Conservation (phyloP, 35 echinoderm and acorn worm genomes). For the Lytechinus variegatus region DNA sequence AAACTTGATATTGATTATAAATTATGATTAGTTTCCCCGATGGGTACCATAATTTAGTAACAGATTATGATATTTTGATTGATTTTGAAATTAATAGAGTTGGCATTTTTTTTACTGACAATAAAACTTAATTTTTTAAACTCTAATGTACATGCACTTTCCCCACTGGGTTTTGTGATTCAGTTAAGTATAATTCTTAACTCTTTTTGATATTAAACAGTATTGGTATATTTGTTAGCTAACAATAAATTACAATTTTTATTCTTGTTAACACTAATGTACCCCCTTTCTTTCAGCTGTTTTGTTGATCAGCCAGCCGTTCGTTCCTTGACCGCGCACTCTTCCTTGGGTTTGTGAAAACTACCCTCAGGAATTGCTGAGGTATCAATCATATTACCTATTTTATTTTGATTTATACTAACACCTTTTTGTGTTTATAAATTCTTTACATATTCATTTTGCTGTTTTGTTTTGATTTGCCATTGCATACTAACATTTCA, state of each 20-base stretch:
- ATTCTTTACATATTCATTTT: background rate
- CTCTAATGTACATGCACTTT: too few species aligned
- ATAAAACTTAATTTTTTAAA: too few species aligned
- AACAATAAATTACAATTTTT: background rate
- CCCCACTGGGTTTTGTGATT: too few species aligned
- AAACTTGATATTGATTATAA: too few species aligned
- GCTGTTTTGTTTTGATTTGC: background rate
- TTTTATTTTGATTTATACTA: conserved; percentile 52
- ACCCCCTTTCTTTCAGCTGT: conserved; percentile 52
- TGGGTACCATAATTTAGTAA: too few species aligned
- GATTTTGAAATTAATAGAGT: too few species aligned
- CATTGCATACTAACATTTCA: background rate
- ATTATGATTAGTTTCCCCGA: too few species aligned
- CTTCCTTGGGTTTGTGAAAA: conserved; percentile 43
- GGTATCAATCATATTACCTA: conserved; percentile 52
- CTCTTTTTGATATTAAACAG: too few species aligned
- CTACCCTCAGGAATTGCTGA: conserved; percentile 47
- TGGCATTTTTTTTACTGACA: too few species aligned
- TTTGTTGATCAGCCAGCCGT: conserved; percentile 41
- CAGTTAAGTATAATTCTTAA: too few species aligned
- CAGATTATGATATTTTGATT: too few species aligned
- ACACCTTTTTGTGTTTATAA: background rate
- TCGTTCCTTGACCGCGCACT: background rate
- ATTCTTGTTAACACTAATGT: conserved; percentile 44
- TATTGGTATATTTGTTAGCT: background rate